Evolutionary conservation across 2,113 vertebrate species (phyloP).

Genomic region (Bufo bufo): DNA sequence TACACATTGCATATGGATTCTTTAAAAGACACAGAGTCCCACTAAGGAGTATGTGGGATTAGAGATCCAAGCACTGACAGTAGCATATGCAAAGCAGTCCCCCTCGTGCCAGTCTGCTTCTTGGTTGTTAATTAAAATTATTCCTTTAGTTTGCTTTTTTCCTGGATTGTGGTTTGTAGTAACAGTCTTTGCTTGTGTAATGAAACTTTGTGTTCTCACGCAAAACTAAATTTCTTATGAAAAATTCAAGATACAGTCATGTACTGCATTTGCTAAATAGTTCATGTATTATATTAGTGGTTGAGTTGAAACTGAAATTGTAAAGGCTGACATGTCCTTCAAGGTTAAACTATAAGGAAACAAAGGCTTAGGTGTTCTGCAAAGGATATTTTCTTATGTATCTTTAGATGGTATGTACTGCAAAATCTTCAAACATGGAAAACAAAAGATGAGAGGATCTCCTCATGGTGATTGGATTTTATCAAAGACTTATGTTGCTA

Average conservation of each 20-base stretch:
- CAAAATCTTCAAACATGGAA: slow-evolving; percentile 2
- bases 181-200: not conserved
- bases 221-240: not conserved
- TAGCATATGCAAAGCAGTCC: too few species aligned
- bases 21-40: too few species aligned
- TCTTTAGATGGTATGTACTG: not conserved
- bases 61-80: too few species aligned
- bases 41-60: too few species aligned
- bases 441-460: not conserved
- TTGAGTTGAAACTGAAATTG: not conserved
- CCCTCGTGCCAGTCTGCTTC: too few species aligned
- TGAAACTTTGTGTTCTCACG: not conserved
- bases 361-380: not conserved
- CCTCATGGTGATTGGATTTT: not conserved
- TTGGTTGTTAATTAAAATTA: not conserved
- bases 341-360: not conserved
- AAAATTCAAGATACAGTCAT: slow-evolving; percentile 1
- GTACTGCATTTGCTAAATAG: not conserved
- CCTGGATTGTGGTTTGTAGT: not conserved
- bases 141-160: not conserved
- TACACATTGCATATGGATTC: too few species aligned
- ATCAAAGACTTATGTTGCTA: slow-evolving; percentile 22
- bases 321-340: slow-evolving; percentile 1
- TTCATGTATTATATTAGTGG: not conserved
- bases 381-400: not conserved